Evolutionary conservation across 2,113 vertebrate species (phyloP), one percentile per base, ranked within the genome.

Genomic region (Urocolius indicus): DNA sequence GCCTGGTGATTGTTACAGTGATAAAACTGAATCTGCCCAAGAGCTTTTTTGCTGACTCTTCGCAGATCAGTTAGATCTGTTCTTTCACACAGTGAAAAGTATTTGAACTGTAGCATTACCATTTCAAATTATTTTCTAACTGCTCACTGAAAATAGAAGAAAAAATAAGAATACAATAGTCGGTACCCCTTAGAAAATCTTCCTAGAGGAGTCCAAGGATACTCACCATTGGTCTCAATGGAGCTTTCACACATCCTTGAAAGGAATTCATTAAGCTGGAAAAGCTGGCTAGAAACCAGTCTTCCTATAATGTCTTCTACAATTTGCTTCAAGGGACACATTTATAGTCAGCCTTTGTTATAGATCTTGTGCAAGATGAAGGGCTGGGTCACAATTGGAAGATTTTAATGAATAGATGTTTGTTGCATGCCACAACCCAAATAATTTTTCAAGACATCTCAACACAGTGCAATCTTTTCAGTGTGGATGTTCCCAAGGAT

Each of bases 291-390:
- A n/a, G 71, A 68, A 87, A 95, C 69, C 21, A 66, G 66, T 58
- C 86, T 82, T 95, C 82, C 86, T 95, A 85, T 95, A 93, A 92
- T 86, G 86, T 91, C 94, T 95, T 93, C 95, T 76, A 67, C 92
- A 95, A 95, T 96, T 95, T 95, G 89, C 90, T 96, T 91, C 95
- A 87, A 94, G 96, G 95, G 92, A 97, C 93, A 95, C 85, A 84
- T 89, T 76, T 72, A 82, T 63, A 96, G 95, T 89, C 86, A 91
- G 75, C n/a, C 79, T 73, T 91, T 92, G 97, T 98, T 89, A 91
- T 73, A 76, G 93, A 66, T 77, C 94, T 95, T 94, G 86, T 85
- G 83, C 51, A 95, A 90, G 89, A 92, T 76, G 90, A 88, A 97
- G 95, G 91, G 94, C 85, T 82, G 89, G 92, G 93, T 95, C 92